These are phyloP conservation scores for Gymnocephalus cernua DNA, from an alignment of 2,113 vertebrate genomes.

Conservation along the genomic window DNA sequence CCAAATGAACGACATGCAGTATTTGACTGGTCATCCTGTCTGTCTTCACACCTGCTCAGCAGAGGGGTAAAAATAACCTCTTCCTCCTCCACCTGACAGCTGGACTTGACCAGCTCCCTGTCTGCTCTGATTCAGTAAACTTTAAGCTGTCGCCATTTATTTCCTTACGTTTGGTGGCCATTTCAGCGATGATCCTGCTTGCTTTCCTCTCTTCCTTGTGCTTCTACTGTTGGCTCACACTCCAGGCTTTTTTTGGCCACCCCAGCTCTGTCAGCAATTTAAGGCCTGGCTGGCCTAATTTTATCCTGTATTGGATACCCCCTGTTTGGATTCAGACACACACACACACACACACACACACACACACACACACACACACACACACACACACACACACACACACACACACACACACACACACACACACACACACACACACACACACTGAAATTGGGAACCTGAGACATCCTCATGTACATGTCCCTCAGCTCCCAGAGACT, in stretches of 20 bases:
- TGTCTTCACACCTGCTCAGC: conserved; percentile 42
- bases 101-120: conserved; percentile 4
- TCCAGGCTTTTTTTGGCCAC: conserved; percentile 84
- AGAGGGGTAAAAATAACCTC: conserved; percentile 1
- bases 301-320: conserved; percentile 84
- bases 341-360: conserved; percentile 34
- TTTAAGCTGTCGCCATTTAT: conserved; percentile 44
- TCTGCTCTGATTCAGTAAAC: conserved; percentile 22
- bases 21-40: conserved; percentile 33
- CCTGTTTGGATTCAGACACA: conserved; percentile 67
- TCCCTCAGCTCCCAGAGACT: conserved; percentile 61
- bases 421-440: conserved; percentile 27
- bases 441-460: conserved; percentile 66
- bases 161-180: conserved; percentile 86
- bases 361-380: conserved; percentile 39
- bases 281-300: conserved; percentile 83
- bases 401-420: conserved; percentile 48
- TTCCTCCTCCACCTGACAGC: conserved; percentile 46
- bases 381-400: conserved; percentile 17
- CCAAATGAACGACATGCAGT: conserved; percentile 50
- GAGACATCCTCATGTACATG: conserved; percentile 78
- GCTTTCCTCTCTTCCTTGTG: conserved; percentile 63
- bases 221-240: conserved; percentile 62
- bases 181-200: conserved; percentile 72
- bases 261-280: conserved; percentile 83